Base-by-base conservation (phyloP, 2,888 invertebrate genomes). In the Yponomeuta cagnagella region DNA sequence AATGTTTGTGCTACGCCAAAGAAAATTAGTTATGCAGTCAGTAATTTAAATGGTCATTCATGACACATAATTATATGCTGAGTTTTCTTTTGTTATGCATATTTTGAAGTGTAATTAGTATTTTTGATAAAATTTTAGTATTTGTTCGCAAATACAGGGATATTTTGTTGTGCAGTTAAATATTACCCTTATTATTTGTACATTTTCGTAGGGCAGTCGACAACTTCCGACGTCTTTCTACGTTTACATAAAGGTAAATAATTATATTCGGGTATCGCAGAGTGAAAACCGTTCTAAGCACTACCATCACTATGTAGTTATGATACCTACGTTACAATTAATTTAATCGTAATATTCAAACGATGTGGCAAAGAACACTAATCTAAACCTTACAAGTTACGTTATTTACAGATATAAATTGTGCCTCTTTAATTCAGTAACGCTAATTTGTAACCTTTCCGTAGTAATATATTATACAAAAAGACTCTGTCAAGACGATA, bases 381-480 rank as follows among this genome's bases (percentile, higher is more conserved):
- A n/a, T 12, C 69, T 70, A 70, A 43, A 43, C 9, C 43, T 65
- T 65, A 12, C 48, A 48, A 30, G 12, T 70, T 48, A 65, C 1
- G 52, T 70, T 73, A 92, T 90, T 83, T 91, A 92, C 90, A 91
- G 52, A 58, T 58, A 85, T 88, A 88, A 84, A 85, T 91, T 91
- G 91, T 92, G 92, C 90, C 89, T 87, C 87, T 76, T 83, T 82
- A 86, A 81, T 87, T 85, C 82, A 82, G 82, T 85, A 86, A 77
- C 52, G 81, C 83, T 83, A 85, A 84, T 85, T 85, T 87, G 82
- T 85, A 83, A 86, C 80, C 83, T 84, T 83, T 81, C 81, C 79
- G 78, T 81, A 86, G 82, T 79, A 73, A 70, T 63, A 77, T 89
- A 88, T 90, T 77, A 83, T 90, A 92, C 89, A 91, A 88, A 43